phyloP scores from a whole-genome alignment of 2,888 invertebrate species.

The Omphaloscelis lunosa region DNA sequence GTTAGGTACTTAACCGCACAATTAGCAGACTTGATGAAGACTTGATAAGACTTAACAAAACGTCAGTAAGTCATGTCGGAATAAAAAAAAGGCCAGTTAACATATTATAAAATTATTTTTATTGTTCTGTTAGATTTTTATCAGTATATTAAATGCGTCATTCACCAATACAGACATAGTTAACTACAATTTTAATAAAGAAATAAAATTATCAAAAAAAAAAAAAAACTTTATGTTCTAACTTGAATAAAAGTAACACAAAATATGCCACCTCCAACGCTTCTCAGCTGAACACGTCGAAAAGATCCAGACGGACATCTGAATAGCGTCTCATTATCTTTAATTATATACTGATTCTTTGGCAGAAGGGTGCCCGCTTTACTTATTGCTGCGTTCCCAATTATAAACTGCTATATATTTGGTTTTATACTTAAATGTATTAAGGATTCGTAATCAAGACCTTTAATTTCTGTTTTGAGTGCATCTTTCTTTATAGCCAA shows the following conservation, averaged over 20 bases:
- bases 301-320: constrained; percentile 88
- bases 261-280: constrained; percentile 69
- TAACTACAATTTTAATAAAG: neutral
- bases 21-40: neutral
- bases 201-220: neutral
- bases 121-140: too few species aligned
- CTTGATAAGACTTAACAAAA: neutral
- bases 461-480: constrained; percentile 57
- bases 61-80: neutral
- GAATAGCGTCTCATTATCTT: constrained; percentile 90
- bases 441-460: constrained; percentile 59
- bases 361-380: constrained; percentile 79
- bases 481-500: constrained; percentile 40
- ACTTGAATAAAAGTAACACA: neutral
- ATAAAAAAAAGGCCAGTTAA: neutral
- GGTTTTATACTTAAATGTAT: constrained; percentile 66
- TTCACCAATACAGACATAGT: neutral
- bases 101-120: too few species aligned
- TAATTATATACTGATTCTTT: constrained; percentile 89
- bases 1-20: neutral
- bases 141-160: neutral
- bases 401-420: constrained; percentile 69
- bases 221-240: rapidly evolving
- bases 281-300: constrained; percentile 66
- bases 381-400: constrained; percentile 74